Evolutionary conservation across 2,113 vertebrate species (phyloP), one percentile per base, ranked within the genome.

Genomic region (Halcyon malimbica): DNA sequence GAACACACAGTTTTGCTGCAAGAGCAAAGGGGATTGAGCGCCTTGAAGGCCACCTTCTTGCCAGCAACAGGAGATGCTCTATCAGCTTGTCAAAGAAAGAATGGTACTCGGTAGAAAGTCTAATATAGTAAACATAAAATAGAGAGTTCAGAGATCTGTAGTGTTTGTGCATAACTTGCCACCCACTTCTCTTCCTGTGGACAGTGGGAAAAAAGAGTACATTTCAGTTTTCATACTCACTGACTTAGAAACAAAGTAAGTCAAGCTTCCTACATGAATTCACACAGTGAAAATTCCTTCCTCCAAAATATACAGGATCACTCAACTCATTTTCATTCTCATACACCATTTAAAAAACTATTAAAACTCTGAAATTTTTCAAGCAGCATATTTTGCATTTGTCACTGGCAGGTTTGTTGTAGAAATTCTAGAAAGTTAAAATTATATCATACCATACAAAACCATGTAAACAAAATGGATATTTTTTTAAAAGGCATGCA

Each of bases 341-440:
- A 79, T 31, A 91, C 53, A 76, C 83, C 67, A 50, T 81, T 70
- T 88, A 94, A 91, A 92, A 88, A 96, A 94, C 67, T 93, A 96
- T 79, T 95, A 92, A 87, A 96, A 97, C 83, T 96, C 84, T 63
- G 42, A 41, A 35, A 90, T 91, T 87, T 96, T 41, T 39, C 83
- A 97, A 97, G 94, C 74, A 97, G 94, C 96, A 91, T 78, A 86
- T 93, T 96, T 87, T 96, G 93, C 76, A 96, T 95, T 95, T 96
- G 77, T 80, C 96, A 88, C 86, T 64, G 78, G 81, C 91, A 97
- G 92, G 88, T 95, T 93, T 88, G 80, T 63, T 69, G 94, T 78
- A 97, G 88, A 97, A 97, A 94, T 83, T 88, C 91, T 91, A 97
- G 91, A 96, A 91, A 89, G 93, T 93, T 97, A 86, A 87, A 88